Conservation (phyloP, 2,888 invertebrate species). For the Neoscelio sp. region DNA sequence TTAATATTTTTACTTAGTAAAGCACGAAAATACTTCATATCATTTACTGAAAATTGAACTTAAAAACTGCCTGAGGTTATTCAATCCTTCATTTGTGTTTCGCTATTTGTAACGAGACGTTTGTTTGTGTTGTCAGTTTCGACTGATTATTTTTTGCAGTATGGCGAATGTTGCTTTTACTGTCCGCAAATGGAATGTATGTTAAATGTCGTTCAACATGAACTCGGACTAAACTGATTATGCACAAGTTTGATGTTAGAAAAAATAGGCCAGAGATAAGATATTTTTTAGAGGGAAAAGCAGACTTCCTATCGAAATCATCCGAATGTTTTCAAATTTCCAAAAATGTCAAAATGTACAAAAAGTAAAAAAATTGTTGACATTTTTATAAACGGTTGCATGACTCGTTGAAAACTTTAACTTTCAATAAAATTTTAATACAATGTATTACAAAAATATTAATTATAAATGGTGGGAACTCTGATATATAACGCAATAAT, state of each 20-base stretch:
- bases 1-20: too few species aligned
- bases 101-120: conserved; percentile 12
- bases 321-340: too few species aligned
- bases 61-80: conserved; percentile 42
- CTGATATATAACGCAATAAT: too few species aligned
- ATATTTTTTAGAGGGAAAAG: background rate
- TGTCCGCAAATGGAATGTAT: conserved; percentile 23
- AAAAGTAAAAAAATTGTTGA: too few species aligned
- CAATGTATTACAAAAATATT: too few species aligned
- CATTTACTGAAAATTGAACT: conserved; percentile 64
- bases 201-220: conserved; percentile 14
- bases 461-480: background rate
- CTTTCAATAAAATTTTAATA: too few species aligned
- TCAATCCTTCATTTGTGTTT: conserved; percentile 40
- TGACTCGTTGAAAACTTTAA: too few species aligned
- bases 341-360: too few species aligned
- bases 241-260: background rate
- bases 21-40: conserved; percentile 75
- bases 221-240: conserved; percentile 10
- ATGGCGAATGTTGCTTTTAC: conserved; percentile 40
- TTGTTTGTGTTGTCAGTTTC: conserved; percentile 19
- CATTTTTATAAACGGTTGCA: too few species aligned
- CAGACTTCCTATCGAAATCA: conserved; percentile 18
- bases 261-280: conserved; percentile 8
- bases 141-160: conserved; percentile 18